Evolutionary conservation across 1,140 invertebrate species (phyloP).

Genomic region (Hylaeus anthracinus): DNA sequence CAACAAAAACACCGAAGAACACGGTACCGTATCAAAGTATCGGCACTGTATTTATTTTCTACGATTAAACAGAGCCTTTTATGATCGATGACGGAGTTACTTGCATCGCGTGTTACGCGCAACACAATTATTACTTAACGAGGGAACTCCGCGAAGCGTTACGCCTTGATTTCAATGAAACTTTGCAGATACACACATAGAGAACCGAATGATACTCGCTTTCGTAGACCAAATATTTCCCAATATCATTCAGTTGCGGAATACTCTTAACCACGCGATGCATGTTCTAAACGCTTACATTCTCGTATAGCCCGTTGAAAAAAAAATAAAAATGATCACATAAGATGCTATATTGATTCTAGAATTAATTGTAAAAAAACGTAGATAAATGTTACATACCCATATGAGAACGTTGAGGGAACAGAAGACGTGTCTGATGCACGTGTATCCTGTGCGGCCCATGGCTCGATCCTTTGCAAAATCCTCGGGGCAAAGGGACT

Average conservation of each 20-base stretch:
- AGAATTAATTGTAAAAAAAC: too few species aligned
- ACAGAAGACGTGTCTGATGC: conserved; percentile 88
- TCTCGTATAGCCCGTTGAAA: too few species aligned
- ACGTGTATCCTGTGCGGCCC: conserved; percentile 89
- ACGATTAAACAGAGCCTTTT: conserved; percentile 6
- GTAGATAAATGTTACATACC: conserved; percentile 81
- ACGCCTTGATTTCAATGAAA: too few species aligned
- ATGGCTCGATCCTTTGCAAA: conserved; percentile 74
- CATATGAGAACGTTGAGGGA: conserved; percentile 89
- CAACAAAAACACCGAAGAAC: neutral
- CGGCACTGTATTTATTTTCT: conserved; percentile 24
- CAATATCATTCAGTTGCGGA: too few species aligned
- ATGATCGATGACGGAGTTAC: neutral
- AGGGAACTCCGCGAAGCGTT: neutral
- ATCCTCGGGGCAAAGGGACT: conserved; percentile 39
- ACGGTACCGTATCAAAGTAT: too few species aligned
- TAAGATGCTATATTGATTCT: too few species aligned
- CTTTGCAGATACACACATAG: too few species aligned
- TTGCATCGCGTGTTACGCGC: neutral
- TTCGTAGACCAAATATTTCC: too few species aligned
- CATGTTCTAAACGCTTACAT: too few species aligned
- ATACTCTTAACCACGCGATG: too few species aligned
- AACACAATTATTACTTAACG: neutral
- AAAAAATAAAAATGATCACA: too few species aligned
- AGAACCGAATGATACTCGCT: too few species aligned